Conservation (phyloP, 2,113 vertebrate genomes). For the Ornithorhynchus anatinus region DNA sequence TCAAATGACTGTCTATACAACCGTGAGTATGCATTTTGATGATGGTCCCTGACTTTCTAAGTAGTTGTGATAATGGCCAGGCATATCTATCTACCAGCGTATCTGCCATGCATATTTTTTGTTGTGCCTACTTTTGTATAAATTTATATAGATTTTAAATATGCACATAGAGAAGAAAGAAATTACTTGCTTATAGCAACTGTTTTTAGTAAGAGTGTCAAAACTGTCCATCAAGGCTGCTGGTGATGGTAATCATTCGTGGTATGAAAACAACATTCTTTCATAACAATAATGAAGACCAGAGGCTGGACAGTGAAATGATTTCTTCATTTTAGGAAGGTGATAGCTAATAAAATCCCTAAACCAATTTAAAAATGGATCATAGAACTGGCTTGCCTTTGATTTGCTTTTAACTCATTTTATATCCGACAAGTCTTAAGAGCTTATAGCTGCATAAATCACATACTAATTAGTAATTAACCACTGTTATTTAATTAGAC, state of each 20-base stretch:
- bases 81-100: no score
- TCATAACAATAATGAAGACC: background rate
- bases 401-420: slow-evolving; percentile 43
- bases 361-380: slow-evolving; percentile 5
- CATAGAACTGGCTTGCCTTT: slow-evolving; percentile 13
- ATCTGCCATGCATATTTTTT: no score
- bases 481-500: slow-evolving; percentile 88
- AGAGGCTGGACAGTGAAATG: background rate
- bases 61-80: no score
- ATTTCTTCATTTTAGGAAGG: background rate
- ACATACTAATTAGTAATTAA: slow-evolving; percentile 80
- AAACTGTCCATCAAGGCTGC: background rate
- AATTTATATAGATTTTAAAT: background rate
- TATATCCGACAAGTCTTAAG: slow-evolving; percentile 62
- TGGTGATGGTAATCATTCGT: background rate
- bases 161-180: background rate
- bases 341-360: background rate
- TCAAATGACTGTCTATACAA: no score
- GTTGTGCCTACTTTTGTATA: no score
- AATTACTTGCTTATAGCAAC: no score
- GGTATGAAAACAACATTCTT: background rate
- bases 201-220: no score
- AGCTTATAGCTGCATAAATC: slow-evolving; percentile 80
- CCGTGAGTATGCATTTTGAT: no score
- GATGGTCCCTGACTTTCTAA: no score